Percentiles rank a stretch among this genome's conserved stretches.
phyloP scores from a whole-genome alignment of 2,113 vertebrate genomes.

The Vombatus ursinus region DNA sequence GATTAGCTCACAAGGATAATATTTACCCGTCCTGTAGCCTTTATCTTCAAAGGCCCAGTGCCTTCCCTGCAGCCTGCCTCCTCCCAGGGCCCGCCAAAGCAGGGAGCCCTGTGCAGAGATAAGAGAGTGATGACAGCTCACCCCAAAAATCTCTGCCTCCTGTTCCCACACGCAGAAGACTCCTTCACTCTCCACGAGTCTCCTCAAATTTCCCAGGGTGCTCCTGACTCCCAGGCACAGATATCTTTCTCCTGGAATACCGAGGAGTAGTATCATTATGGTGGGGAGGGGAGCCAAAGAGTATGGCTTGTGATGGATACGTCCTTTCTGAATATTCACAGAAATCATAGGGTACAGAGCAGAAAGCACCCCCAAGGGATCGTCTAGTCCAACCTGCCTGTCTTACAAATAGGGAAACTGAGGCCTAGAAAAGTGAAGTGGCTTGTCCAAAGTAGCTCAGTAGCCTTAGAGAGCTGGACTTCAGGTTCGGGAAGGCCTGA shows the following conservation, averaged over 20 bases:
- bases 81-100: not conserved
- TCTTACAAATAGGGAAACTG: not conserved
- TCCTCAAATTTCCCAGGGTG: not conserved
- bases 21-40: not conserved
- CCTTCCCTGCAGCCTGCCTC: not conserved
- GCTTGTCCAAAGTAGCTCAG: not conserved
- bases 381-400: not conserved
- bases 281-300: not conserved
- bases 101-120: not conserved
- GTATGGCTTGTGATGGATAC: not conserved
- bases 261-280: rapidly evolving
- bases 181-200: not conserved
- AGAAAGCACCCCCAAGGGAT: not conserved
- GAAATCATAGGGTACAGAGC: not conserved
- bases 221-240: not conserved
- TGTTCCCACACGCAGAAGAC: not conserved
- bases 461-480: not conserved
- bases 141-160: not conserved
- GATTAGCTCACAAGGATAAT: not conserved
- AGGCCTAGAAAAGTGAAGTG: not conserved
- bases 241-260: not conserved
- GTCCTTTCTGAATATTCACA: not conserved
- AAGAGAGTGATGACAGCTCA: not conserved
- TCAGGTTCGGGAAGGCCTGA: not conserved
- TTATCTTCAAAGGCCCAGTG: not conserved